A percentile compares a stretch with the other conserved stretches of the same genome.
Conservation (phyloP, 2,113 vertebrate species). For the Leptosomus discolor region DNA sequence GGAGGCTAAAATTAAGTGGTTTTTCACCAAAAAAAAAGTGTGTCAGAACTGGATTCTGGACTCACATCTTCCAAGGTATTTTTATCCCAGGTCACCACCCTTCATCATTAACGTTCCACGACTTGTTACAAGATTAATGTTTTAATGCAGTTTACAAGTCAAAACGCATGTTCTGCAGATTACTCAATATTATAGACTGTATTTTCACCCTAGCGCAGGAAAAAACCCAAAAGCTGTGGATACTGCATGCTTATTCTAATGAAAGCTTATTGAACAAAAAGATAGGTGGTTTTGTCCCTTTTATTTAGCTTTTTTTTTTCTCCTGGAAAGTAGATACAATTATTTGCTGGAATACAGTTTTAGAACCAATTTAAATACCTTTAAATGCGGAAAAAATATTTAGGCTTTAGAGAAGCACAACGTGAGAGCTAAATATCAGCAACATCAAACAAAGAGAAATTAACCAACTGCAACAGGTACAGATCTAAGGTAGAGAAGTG, state of each 20-base stretch:
- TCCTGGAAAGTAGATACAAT: neutral
- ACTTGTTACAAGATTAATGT: neutral
- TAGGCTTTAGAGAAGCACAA: slow-evolving; percentile 7
- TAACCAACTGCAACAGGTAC: slow-evolving; percentile 69
- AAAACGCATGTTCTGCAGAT: slow-evolving; percentile 1
- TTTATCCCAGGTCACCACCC: neutral
- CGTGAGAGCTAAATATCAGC: neutral
- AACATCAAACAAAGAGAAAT: slow-evolving; percentile 65
- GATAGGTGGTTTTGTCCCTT: neutral
- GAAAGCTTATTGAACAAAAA: neutral
- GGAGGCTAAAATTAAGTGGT: neutral
- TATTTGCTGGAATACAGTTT: neutral
- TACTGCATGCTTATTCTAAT: neutral
- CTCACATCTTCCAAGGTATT: neutral
- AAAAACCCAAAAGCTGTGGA: neutral
- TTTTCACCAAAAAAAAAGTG: neutral
- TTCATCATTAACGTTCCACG: neutral
- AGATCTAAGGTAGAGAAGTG: slow-evolving; percentile 66
- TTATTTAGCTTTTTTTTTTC: neutral
- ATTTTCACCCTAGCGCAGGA: neutral
- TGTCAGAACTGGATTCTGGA: neutral
- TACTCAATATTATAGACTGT: neutral
- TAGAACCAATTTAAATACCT: neutral
- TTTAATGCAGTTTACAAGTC: neutral
- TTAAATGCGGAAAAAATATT: neutral